A percentile compares a stretch with the other conserved stretches of the same genome.
Conservation (phyloP, 2,113 vertebrate genomes). For the Theristicus caerulescens region DNA sequence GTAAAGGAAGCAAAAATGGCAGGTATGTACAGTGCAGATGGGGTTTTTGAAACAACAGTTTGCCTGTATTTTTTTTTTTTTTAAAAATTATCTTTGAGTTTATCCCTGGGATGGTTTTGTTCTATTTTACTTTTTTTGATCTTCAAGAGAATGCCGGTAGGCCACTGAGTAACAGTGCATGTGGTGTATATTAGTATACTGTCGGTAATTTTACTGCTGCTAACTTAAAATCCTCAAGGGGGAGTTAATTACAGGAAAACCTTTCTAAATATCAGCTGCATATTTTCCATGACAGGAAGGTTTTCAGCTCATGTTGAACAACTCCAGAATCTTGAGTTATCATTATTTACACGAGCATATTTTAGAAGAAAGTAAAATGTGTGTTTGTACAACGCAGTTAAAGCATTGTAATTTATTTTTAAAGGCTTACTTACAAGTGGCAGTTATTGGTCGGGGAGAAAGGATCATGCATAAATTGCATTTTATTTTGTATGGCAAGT, state of each 20-base stretch:
- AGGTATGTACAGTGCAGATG: neutral
- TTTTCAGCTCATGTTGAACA: constrained; percentile 82
- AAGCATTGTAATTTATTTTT: neutral
- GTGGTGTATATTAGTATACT: constrained; percentile 97
- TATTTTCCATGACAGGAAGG: constrained; percentile 93
- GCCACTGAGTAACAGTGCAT: constrained; percentile 81
- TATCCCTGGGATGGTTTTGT: constrained; percentile 66
- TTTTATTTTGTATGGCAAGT: neutral
- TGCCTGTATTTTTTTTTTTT: neutral
- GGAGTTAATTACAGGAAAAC: constrained; percentile 99
- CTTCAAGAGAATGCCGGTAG: constrained; percentile 66
- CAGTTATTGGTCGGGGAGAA: neutral
- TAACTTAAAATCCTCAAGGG: constrained; percentile 98
- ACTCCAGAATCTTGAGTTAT: constrained; percentile 75
- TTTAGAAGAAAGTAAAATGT: constrained; percentile 51
- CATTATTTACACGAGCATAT: constrained; percentile 68
- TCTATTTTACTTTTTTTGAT: constrained; percentile 61
- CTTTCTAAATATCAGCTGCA: constrained; percentile 98
- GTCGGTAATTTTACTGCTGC: constrained; percentile 98
- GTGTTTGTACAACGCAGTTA: neutral
- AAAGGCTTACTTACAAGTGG: neutral
- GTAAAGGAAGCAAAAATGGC: neutral
- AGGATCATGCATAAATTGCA: neutral
- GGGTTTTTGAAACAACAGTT: constrained; percentile 9
- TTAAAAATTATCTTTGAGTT: constrained; percentile 62